Percentiles rank a stretch among this genome's conserved stretches.
Evolutionary conservation across 2,113 vertebrate genomes (phyloP).

Genomic region (Ondatra zibethicus): DNA sequence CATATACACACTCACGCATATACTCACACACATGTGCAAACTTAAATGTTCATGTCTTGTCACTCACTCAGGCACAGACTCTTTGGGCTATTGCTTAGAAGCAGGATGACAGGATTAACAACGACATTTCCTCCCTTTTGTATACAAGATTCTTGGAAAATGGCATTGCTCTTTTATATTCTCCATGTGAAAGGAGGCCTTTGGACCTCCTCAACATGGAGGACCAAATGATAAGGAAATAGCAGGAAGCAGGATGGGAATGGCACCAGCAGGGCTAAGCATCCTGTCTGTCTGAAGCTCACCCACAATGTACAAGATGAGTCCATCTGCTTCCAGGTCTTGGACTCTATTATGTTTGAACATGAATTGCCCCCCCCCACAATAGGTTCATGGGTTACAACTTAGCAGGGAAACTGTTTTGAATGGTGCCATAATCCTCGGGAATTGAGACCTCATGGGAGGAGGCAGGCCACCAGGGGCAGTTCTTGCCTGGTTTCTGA

Average conservation of each 20-base stretch:
- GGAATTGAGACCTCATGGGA: neutral
- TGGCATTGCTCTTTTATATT: neutral
- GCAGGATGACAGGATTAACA: neutral
- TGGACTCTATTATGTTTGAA: neutral
- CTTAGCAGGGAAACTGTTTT: neutral
- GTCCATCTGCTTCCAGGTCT: neutral
- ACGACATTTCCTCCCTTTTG: neutral
- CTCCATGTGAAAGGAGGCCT: neutral
- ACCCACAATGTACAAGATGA: neutral
- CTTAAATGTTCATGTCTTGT: neutral
- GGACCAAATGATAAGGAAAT: neutral
- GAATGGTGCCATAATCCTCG: neutral
- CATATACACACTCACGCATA: neutral
- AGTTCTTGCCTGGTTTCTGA: neutral
- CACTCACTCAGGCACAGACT: neutral
- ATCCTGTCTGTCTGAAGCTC: neutral
- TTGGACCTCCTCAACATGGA: neutral
- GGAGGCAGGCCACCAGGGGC: neutral
- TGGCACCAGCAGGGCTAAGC: neutral
- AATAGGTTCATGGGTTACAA: neutral
- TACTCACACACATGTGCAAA: too few species aligned
- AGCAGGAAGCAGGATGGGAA: neutral
- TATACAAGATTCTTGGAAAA: neutral
- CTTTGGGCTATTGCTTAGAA: neutral
- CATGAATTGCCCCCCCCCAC: neutral